These are phyloP conservation scores for Gerris buenoi DNA, from an alignment of 1,140 invertebrate genomes.

Conservation along the genomic window DNA sequence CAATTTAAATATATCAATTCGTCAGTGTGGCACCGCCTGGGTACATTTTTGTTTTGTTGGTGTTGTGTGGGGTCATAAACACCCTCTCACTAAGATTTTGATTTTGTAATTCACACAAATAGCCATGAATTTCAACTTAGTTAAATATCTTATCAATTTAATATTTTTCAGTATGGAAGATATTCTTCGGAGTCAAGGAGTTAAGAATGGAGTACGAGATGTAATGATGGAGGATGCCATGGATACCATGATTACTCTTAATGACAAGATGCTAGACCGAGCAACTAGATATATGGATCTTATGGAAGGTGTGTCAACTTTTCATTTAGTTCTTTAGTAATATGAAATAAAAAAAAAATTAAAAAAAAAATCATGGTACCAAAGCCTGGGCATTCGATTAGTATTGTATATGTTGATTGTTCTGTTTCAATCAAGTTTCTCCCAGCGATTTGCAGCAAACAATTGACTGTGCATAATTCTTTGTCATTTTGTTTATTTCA, in stretches of 20 bases:
- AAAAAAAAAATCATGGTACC: too few relatives aligned
- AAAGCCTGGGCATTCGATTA: too few relatives aligned
- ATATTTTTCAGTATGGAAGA: slow-evolving; percentile 4
- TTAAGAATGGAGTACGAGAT: background rate
- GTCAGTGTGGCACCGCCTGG: background rate
- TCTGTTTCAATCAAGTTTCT: too few relatives aligned
- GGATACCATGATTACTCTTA: slow-evolving; percentile 1
- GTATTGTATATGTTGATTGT: too few relatives aligned
- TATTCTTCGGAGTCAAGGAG: background rate
- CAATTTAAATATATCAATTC: background rate
- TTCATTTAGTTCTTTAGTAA: too few relatives aligned
- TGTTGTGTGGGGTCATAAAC: background rate
- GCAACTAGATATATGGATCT: background rate
- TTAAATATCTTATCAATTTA: background rate
- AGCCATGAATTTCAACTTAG: too few relatives aligned
- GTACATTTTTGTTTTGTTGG: background rate
- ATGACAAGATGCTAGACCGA: slow-evolving; percentile 7
- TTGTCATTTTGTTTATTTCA: too few relatives aligned
- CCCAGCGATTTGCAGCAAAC: too few relatives aligned
- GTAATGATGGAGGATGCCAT: slow-evolving; percentile 2
- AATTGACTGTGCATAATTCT: too few relatives aligned
- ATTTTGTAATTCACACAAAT: too few relatives aligned
- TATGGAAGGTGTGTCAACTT: slow-evolving; percentile 7
- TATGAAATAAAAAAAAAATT: too few relatives aligned
- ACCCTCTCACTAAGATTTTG: background rate